These are phyloP conservation scores for Tachysurus fulvidraco DNA, from an alignment of 2,113 vertebrate genomes.

Conservation along the genomic window DNA sequence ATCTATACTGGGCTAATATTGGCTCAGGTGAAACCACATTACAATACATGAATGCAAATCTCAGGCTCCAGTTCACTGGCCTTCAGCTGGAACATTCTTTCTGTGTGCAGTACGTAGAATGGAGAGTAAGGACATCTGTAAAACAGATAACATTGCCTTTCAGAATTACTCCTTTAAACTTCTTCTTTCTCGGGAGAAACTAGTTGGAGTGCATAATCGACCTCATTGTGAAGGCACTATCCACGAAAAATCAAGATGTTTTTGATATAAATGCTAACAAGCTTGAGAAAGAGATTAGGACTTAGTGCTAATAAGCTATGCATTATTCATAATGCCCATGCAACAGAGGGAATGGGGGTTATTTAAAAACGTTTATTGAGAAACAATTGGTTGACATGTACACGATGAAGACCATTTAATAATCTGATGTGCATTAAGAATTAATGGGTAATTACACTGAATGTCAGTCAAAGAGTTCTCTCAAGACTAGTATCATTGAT, in stretches of 20 bases:
- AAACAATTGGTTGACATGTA: conserved; percentile 48
- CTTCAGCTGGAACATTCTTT: not conserved
- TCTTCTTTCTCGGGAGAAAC: not conserved
- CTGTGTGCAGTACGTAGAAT: not conserved
- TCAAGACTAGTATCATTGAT: conserved; percentile 26
- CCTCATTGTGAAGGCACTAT: not conserved
- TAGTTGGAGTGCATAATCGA: conserved; percentile 6
- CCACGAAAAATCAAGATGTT: conserved; percentile 13
- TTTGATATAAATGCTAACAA: conserved; percentile 44
- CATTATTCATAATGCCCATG: conserved; percentile 41
- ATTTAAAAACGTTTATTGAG: conserved; percentile 45
- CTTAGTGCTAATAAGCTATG: conserved; percentile 37
- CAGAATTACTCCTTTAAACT: conserved; percentile 3
- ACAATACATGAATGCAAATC: not conserved
- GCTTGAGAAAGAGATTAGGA: conserved; percentile 32
- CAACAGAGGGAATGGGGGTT: conserved; percentile 33
- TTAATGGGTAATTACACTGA: conserved; percentile 37
- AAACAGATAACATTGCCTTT: conserved; percentile 12
- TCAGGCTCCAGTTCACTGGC: not conserved
- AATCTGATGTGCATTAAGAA: conserved; percentile 36
- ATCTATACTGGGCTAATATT: not conserved
- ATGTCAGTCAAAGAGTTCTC: conserved; percentile 19
- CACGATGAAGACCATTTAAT: conserved; percentile 32
- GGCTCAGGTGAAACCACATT: not conserved
- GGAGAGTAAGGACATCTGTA: not conserved